Evolutionary conservation across 2,888 invertebrate genomes (phyloP).

Genomic region (Cataglyphis altisquamis): DNA sequence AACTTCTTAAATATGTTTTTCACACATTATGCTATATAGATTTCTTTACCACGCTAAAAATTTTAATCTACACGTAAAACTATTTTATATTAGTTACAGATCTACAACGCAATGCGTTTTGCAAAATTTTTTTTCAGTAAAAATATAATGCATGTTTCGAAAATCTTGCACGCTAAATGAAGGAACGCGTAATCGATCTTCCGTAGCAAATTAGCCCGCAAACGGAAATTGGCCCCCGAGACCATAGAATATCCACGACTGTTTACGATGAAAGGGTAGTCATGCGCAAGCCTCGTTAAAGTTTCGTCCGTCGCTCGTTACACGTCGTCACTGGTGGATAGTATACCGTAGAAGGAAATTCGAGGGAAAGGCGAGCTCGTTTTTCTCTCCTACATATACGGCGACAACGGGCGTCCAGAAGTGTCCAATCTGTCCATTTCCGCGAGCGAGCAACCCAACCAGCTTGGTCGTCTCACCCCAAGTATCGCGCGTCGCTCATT

Average conservation of each 20-base stretch:
- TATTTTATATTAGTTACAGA: not conserved
- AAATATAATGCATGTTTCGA: slow-evolving; percentile 51
- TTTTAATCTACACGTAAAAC: not conserved
- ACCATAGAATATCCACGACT: slow-evolving; percentile 47
- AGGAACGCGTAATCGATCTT: slow-evolving; percentile 42
- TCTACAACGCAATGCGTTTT: not conserved
- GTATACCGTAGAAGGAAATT: slow-evolving; percentile 52
- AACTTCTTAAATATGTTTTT: not conserved
- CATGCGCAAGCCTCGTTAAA: slow-evolving; percentile 73
- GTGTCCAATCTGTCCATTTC: slow-evolving; percentile 72
- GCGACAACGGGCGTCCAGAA: slow-evolving; percentile 56
- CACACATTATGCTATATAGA: not conserved
- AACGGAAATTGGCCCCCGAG: slow-evolving; percentile 26
- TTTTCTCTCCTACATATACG: slow-evolving; percentile 56
- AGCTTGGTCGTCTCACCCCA: slow-evolving; percentile 58
- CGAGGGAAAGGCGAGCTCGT: slow-evolving; percentile 64
- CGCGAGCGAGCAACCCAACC: slow-evolving; percentile 49
- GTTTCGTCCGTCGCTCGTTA: slow-evolving; percentile 75
- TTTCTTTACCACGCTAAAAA: not conserved
- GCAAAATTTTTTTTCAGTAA: slow-evolving; percentile 16
- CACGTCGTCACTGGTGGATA: slow-evolving; percentile 60
- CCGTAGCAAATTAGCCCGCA: slow-evolving; percentile 65
- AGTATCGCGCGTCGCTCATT: slow-evolving; percentile 74
- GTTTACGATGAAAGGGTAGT: slow-evolving; percentile 71
- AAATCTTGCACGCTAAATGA: slow-evolving; percentile 38